phyloP scores from a whole-genome alignment of 2,113 vertebrate genomes.

The Ellobius talpinus region DNA sequence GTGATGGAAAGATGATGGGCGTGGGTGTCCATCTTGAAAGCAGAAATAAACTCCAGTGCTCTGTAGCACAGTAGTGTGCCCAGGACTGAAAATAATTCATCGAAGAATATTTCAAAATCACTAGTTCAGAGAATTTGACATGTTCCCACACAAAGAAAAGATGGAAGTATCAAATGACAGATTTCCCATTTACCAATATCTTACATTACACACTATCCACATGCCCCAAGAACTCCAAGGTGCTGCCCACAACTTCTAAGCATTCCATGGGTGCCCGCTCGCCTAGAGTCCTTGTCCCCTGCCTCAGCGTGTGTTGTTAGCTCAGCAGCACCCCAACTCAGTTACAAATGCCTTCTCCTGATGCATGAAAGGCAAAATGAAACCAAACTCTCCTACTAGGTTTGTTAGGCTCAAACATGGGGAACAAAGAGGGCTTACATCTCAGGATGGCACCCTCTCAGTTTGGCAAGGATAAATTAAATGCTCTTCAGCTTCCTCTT shows the following conservation, averaged over 20 bases:
- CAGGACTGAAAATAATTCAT: not conserved
- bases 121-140: not conserved
- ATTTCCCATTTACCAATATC: not conserved
- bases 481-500: not conserved
- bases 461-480: not conserved
- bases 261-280: too few relatives aligned
- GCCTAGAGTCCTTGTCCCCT: not conserved
- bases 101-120: not conserved
- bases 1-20: not conserved
- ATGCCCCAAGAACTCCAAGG: not conserved
- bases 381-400: not conserved
- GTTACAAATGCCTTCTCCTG: not conserved
- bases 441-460: not conserved
- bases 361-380: not conserved
- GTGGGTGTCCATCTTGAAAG: not conserved
- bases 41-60: not conserved
- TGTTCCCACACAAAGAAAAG: not conserved
- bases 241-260: accelerated
- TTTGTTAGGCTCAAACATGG: not conserved
- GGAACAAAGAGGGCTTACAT: not conserved
- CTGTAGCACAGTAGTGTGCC: not conserved
- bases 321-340: not conserved
- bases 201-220: not conserved
- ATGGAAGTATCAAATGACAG: not conserved
- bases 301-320: not conserved